Conservation (phyloP, 1,140 invertebrate genomes). For the Ganaspis sp. region DNA sequence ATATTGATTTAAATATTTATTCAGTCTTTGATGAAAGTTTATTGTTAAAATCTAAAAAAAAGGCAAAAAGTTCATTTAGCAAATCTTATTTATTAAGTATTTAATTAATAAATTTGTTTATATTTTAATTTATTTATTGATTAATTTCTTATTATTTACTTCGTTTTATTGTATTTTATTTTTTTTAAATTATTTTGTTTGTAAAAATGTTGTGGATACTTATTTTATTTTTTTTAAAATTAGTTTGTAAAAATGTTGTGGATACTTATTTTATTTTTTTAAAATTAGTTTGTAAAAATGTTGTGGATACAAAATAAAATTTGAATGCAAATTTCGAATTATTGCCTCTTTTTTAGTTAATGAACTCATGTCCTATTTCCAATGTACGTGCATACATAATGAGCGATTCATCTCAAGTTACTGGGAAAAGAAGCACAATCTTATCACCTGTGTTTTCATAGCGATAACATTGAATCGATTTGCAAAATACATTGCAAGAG, state of each 20-base stretch:
- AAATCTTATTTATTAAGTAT: background rate
- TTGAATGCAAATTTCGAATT: no score
- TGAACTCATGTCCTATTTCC: background rate
- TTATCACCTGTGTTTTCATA: slow-evolving; percentile 11
- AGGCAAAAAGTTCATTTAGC: background rate
- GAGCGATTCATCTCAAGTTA: background rate
- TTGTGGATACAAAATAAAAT: no score
- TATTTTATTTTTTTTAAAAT: no score
- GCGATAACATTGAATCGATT: background rate
- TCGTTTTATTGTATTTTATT: no score
- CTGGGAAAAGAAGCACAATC: background rate
- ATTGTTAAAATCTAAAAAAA: background rate
- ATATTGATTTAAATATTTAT: no score
- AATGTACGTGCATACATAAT: background rate
- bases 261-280: no score
- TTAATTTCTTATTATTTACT: no score
- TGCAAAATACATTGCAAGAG: background rate
- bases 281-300: background rate
- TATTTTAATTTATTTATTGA: no score
- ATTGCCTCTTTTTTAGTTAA: background rate
- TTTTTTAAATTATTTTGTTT: no score
- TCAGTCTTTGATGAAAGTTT: background rate
- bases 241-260: no score
- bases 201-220: no score
- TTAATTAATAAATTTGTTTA: no score